Percentiles rank a stretch among this genome's conserved stretches.
phyloP scores from a whole-genome alignment of 1,140 invertebrate genomes.

The Aporrectodea caliginosa region DNA sequence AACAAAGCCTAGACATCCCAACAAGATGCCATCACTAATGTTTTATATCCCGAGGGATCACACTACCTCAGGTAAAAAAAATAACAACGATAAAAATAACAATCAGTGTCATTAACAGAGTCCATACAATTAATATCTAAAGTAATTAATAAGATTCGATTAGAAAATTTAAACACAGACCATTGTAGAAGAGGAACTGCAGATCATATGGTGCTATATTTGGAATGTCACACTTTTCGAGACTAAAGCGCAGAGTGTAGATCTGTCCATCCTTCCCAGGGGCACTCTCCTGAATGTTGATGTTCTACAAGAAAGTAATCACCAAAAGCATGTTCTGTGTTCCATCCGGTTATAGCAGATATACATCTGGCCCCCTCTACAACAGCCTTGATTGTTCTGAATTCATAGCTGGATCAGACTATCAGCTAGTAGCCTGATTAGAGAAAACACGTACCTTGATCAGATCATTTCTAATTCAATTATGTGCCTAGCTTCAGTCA shows the following conservation, averaged over 20 bases:
- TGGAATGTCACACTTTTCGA: conserved; percentile 16
- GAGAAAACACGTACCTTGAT: too few relatives aligned
- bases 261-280: conserved; percentile 51
- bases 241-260: conserved; percentile 44
- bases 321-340: conserved; percentile 7
- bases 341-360: too few relatives aligned
- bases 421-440: too few relatives aligned
- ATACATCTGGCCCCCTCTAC: too few relatives aligned
- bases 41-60: background rate
- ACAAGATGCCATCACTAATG: too few relatives aligned
- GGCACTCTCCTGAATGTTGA: conserved; percentile 49
- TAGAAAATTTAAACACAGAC: too few relatives aligned
- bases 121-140: background rate
- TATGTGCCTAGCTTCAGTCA: too few relatives aligned
- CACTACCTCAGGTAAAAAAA: background rate
- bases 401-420: too few relatives aligned
- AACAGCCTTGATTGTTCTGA: too few relatives aligned
- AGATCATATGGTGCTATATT: conserved; percentile 42
- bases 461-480: too few relatives aligned
- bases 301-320: conserved; percentile 47
- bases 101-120: background rate
- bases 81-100: background rate
- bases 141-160: too few relatives aligned
- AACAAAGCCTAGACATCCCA: too few relatives aligned
- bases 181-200: conserved; percentile 54